Evolutionary conservation across 2,113 vertebrate species (phyloP).

Genomic region (Tupaia tana): DNA sequence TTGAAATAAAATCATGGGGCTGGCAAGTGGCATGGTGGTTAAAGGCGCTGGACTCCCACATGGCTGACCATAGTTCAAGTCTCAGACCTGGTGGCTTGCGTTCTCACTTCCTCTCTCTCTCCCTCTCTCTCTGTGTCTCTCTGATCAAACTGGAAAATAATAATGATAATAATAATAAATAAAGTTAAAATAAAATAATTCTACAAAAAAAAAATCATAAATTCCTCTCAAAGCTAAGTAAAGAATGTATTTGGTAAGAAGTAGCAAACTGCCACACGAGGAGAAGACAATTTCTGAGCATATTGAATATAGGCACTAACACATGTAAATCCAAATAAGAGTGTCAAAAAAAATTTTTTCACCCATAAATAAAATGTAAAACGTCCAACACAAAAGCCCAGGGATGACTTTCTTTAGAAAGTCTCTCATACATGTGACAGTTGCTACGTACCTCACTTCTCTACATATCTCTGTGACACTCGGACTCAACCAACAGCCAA

Average conservation of each 20-base stretch:
- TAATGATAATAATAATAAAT: too few species aligned
- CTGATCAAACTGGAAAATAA: too few species aligned
- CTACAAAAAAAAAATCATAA: slow-evolving; percentile 51
- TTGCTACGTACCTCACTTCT: slow-evolving; percentile 17
- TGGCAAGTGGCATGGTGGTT: too few species aligned
- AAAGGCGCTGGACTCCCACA: too few species aligned
- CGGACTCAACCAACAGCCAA: neutral
- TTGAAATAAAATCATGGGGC: slow-evolving; percentile 55
- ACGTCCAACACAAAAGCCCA: slow-evolving; percentile 50
- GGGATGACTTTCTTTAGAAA: slow-evolving; percentile 52
- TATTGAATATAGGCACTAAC: slow-evolving; percentile 16
- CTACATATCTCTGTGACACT: slow-evolving; percentile 33
- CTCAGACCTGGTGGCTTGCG: too few species aligned
- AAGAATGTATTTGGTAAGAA: slow-evolving; percentile 38
- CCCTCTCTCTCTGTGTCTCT: too few species aligned
- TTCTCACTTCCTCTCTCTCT: too few species aligned
- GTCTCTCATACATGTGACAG: neutral
- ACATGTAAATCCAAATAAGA: slow-evolving; percentile 10
- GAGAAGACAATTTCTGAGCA: neutral
- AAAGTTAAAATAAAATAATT: too few species aligned
- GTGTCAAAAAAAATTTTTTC: slow-evolving; percentile 1
- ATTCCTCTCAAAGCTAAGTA: neutral
- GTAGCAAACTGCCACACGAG: slow-evolving; percentile 15
- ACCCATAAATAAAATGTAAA: slow-evolving; percentile 35
- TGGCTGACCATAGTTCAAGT: too few species aligned